Evolutionary conservation across 2,113 vertebrate genomes (phyloP), one percentile per base, ranked within the genome.

Genomic region (Catharus fuscescens): DNA sequence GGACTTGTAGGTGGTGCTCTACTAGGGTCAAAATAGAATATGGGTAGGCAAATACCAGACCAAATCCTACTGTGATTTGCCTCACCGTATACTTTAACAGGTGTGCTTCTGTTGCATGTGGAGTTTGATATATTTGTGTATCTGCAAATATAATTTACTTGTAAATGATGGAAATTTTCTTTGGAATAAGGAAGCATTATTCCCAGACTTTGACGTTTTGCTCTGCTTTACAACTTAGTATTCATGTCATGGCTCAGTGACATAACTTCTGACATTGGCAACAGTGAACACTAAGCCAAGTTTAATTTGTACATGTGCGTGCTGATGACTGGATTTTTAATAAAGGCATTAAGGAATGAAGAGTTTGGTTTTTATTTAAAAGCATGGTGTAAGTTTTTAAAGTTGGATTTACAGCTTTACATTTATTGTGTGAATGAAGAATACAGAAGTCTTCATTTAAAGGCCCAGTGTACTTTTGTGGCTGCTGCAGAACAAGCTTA

Each of bases 311-410:
- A 92, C 48, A 29, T 34, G 10, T 93, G 86, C 69, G 2, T 95
- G 91, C 89, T 92, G 26, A 57, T 93, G 65, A 72, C 21, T 85
- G 91, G 91, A 89, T 93, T 94, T 95, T 91, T 93, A 96, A 95
- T 97, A 95, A 96, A 97, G 93, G 28, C 2, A 0, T 95, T 86
- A 93, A 95, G 95, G 88, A 93, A 92, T 21, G 14, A 80, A 93
- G 95, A 97, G 94, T 96, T 96, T 95, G 94, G 65, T 64, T 97
- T 91, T 97, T 93, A 89, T 97, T 97, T 95, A 79, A 95, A 81
- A 91, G 77, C 83, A 87, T 92, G 86, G n/a, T 91, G 40, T 91
- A 64, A 86, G 40, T 38, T 81, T 69, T 45, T 28, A 48, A 85
- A 76, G 44, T 64, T 92, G 86, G 7, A 72, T 81, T 69, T 81